Percentiles rank a stretch among this genome's conserved stretches.
Evolutionary conservation across 92 coral and sea anemone species (phyloP).

Genomic region (Palythoa grandiflora): DNA sequence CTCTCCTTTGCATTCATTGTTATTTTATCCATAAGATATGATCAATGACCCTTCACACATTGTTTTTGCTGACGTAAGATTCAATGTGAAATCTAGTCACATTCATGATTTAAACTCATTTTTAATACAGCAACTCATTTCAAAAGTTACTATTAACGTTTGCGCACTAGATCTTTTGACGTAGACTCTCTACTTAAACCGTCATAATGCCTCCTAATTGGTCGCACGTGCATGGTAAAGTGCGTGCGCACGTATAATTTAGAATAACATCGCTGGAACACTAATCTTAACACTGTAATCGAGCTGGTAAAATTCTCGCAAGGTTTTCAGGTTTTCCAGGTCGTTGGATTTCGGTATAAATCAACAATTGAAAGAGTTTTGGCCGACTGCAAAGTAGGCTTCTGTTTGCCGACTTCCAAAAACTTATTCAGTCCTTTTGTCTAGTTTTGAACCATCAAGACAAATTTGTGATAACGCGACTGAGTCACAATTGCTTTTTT

Average conservation of each 20-base stretch:
- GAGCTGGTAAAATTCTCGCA: too few species aligned
- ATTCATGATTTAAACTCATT: background rate
- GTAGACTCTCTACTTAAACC: background rate
- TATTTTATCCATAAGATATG: background rate
- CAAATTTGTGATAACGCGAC: too few species aligned
- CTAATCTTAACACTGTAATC: background rate
- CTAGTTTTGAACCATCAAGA: too few species aligned
- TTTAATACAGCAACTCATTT: background rate
- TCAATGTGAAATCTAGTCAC: background rate
- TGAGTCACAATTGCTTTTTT: too few species aligned
- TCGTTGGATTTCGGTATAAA: too few species aligned
- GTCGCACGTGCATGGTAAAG: background rate
- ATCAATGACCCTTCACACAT: background rate
- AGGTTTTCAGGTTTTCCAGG: too few species aligned
- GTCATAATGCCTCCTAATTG: conserved; percentile 44
- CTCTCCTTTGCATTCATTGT: background rate
- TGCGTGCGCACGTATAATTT: conserved; percentile 33
- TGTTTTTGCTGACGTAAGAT: background rate
- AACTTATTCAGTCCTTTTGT: too few species aligned
- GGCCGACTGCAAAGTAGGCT: too few species aligned
- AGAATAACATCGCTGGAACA: too few species aligned
- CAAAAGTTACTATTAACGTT: background rate
- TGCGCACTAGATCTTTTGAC: background rate
- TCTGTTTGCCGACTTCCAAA: too few species aligned
- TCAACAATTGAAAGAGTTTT: too few species aligned